These are phyloP conservation scores for Meleagris gallopavo DNA, from an alignment of 2,113 vertebrate genomes.

Conservation along the genomic window DNA sequence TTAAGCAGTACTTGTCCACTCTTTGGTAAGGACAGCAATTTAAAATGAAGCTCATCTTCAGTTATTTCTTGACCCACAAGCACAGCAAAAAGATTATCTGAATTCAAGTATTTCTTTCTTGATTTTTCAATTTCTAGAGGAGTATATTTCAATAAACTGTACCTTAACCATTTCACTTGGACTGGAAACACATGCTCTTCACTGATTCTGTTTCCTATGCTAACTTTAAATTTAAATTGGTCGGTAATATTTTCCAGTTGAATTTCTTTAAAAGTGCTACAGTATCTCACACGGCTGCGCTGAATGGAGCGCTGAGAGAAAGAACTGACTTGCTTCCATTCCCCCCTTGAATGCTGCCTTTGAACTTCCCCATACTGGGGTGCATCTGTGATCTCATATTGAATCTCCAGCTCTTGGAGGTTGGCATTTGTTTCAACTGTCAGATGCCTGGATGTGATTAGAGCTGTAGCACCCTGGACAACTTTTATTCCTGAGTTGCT, in stretches of 20 bases:
- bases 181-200: slow-evolving; percentile 83
- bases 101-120: slow-evolving; percentile 79
- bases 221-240: slow-evolving; percentile 88
- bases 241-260: slow-evolving; percentile 81
- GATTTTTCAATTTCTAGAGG: slow-evolving; percentile 82
- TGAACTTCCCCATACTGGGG: slow-evolving; percentile 88
- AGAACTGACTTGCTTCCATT: slow-evolving; percentile 82
- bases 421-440: slow-evolving; percentile 83
- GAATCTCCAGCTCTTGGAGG: slow-evolving; percentile 79
- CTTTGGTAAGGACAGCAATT: slow-evolving; percentile 81
- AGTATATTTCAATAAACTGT: slow-evolving; percentile 79
- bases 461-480: slow-evolving; percentile 77
- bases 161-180: slow-evolving; percentile 84
- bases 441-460: slow-evolving; percentile 82
- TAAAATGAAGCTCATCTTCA: slow-evolving; percentile 83
- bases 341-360: slow-evolving; percentile 76
- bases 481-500: slow-evolving; percentile 83
- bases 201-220: slow-evolving; percentile 76
- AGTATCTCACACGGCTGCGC: slow-evolving; percentile 79
- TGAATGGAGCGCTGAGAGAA: slow-evolving; percentile 88
- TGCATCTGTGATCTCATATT: slow-evolving; percentile 79
- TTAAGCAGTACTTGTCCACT: slow-evolving; percentile 85
- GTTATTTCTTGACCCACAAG: slow-evolving; percentile 73
- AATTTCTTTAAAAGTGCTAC: slow-evolving; percentile 81
- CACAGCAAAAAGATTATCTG: slow-evolving; percentile 80